A percentile compares a stretch with the other conserved stretches of the same genome.
These are phyloP conservation scores for Sitodiplosis mosellana DNA, from an alignment of 1,140 invertebrate species.

Conservation along the genomic window DNA sequence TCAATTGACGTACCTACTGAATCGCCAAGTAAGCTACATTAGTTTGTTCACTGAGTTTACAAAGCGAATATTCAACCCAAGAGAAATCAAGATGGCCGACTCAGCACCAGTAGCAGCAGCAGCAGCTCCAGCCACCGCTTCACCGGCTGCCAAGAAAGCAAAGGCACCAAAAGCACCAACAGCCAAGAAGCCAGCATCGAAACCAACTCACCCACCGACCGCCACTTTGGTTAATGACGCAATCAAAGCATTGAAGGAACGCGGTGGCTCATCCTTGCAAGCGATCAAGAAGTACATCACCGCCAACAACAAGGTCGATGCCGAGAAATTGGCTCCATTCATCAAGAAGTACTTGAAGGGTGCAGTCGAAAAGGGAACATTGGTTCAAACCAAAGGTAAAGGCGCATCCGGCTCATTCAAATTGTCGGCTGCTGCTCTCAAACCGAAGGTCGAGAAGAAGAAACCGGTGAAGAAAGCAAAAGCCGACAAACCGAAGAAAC, in stretches of 20 bases:
- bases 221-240: constrained; percentile 36
- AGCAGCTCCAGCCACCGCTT: not conserved
- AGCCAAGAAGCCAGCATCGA: constrained; percentile 22
- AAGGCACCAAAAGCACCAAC: not conserved
- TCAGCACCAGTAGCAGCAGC: constrained; percentile 4
- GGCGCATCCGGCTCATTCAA: constrained; percentile 42
- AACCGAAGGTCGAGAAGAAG: not conserved
- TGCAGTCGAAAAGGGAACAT: constrained; percentile 30
- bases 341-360: constrained; percentile 38
- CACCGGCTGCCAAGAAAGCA: constrained; percentile 3
- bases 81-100: constrained; percentile 1
- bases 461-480: not conserved
- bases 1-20: too few species aligned
- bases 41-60: too few species aligned
- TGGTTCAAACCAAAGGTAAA: constrained; percentile 40
- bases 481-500: too few species aligned
- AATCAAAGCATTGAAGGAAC: constrained; percentile 37
- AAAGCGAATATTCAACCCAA: too few species aligned
- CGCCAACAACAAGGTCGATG: constrained; percentile 36
- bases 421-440: constrained; percentile 12
- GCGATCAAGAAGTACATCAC: constrained; percentile 45
- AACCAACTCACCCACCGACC: constrained; percentile 30
- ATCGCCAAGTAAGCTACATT: too few species aligned
- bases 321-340: constrained; percentile 35
- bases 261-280: constrained; percentile 36